These are phyloP conservation scores for Plestiodon gilberti DNA, from an alignment of 2,113 vertebrate genomes.

Conservation along the genomic window DNA sequence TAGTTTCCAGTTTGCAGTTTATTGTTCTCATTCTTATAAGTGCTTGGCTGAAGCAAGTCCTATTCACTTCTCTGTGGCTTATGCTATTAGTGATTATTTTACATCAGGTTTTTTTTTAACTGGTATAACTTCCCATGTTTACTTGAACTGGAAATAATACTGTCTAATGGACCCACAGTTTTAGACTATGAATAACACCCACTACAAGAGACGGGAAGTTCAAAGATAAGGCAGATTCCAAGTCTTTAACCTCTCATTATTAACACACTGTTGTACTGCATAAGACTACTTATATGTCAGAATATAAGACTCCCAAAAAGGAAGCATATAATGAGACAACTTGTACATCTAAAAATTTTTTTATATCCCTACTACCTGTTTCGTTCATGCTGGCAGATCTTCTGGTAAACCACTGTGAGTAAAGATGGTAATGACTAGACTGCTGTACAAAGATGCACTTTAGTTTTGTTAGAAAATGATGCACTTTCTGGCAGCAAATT, in stretches of 20 bases:
- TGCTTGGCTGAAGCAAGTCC: neutral
- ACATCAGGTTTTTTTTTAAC: neutral
- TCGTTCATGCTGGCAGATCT: neutral
- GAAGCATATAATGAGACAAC: neutral
- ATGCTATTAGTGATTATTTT: neutral
- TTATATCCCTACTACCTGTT: neutral
- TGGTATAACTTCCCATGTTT: conserved; percentile 36
- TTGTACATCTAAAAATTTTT: neutral
- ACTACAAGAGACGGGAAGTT: conserved; percentile 9
- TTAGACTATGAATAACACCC: conserved; percentile 1
- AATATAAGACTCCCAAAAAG: neutral
- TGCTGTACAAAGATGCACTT: neutral
- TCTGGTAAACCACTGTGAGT: neutral
- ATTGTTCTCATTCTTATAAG: conserved; percentile 4
- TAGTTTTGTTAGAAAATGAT: neutral
- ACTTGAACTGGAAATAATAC: conserved; percentile 37
- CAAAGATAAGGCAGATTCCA: conserved; percentile 18
- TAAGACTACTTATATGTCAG: neutral
- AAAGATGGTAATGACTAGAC: neutral
- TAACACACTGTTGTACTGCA: neutral
- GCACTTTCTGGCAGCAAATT: neutral
- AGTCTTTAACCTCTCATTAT: neutral
- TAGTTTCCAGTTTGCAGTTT: neutral
- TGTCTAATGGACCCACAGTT: conserved; percentile 9
- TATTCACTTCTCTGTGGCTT: conserved; percentile 11